A percentile compares a stretch with the other conserved stretches of the same genome.
Evolutionary conservation across 1,140 invertebrate genomes (phyloP).

Genomic region (Euglossa dilemma): DNA sequence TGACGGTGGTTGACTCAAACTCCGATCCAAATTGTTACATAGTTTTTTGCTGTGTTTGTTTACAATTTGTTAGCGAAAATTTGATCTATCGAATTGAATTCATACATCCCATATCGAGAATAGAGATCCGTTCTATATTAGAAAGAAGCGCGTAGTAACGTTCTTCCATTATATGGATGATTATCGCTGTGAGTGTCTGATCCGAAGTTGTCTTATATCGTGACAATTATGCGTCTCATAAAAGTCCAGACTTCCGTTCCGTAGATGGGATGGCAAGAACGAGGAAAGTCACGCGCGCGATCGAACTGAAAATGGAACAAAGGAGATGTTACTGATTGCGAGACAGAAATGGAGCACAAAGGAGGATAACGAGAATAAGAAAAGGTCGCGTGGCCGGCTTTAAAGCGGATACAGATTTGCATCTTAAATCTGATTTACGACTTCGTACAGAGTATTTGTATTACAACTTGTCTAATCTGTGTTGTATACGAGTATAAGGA

Average conservation of each 20-base stretch:
- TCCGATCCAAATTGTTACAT: too few species aligned
- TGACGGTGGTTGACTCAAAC: too few species aligned
- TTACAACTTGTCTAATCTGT: too few species aligned
- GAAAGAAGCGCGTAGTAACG: background rate
- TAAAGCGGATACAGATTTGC: slow-evolving; percentile 1
- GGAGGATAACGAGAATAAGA: slow-evolving; percentile 19
- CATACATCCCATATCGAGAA: too few species aligned
- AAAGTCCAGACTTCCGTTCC: slow-evolving; percentile 8
- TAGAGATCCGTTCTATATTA: too few species aligned
- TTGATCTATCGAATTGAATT: too few species aligned
- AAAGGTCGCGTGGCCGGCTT: background rate
- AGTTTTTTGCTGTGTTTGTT: too few species aligned
- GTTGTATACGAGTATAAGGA: too few species aligned
- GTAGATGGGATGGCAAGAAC: background rate
- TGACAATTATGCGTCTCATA: slow-evolving; percentile 30
- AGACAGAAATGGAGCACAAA: slow-evolving; percentile 16
- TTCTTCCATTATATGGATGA: background rate
- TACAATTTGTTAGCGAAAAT: too few species aligned
- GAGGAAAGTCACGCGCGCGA: slow-evolving; percentile 25
- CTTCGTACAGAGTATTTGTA: too few species aligned
- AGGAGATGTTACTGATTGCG: slow-evolving; percentile 25
- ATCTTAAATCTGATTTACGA: background rate
- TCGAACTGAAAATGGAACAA: slow-evolving; percentile 42
- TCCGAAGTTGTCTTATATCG: background rate
- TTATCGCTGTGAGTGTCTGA: background rate